phyloP scores from a whole-genome alignment of 2,888 invertebrate species.

The Dynastes tityus region DNA sequence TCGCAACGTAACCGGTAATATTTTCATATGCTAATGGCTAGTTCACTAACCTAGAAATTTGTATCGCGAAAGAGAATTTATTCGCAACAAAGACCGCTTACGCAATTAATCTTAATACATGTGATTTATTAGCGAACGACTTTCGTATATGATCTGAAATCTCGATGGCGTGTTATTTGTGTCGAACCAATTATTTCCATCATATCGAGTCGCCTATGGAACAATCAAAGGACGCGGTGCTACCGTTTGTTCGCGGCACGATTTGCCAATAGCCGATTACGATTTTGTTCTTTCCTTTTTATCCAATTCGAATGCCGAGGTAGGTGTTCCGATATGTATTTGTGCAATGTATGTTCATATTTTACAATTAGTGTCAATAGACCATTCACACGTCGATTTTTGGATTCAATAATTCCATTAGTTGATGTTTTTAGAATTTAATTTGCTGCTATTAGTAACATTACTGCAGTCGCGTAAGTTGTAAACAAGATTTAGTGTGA shows the following conservation, averaged over 20 bases:
- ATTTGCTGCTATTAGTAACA: too few relatives aligned
- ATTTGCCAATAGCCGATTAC: constrained; percentile 7
- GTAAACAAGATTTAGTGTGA: too few relatives aligned
- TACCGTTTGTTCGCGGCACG: constrained; percentile 1
- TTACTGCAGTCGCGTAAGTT: too few relatives aligned
- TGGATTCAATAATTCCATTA: too few relatives aligned
- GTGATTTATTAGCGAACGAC: constrained; percentile 17
- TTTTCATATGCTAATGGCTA: neutral
- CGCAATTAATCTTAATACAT: constrained; percentile 3
- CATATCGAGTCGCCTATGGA: neutral
- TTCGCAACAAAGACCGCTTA: constrained; percentile 4
- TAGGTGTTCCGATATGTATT: too few relatives aligned
- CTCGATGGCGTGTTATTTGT: constrained; percentile 25
- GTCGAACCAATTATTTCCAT: constrained; percentile 38
- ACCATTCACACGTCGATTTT: too few relatives aligned
- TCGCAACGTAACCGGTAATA: constrained; percentile 1
- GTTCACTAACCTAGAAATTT: neutral
- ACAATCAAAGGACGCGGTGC: constrained; percentile 7
- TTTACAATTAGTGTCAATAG: too few relatives aligned
- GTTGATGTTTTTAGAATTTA: too few relatives aligned
- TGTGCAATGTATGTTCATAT: too few relatives aligned
- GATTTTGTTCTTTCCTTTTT: neutral
- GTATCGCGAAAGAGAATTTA: constrained; percentile 4
- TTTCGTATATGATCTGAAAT: constrained; percentile 19
- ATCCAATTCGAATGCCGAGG: neutral